phyloP scores from a whole-genome alignment of 2,797 vertebrate genomes.

The Schizopygopsis pylzovi region DNA sequence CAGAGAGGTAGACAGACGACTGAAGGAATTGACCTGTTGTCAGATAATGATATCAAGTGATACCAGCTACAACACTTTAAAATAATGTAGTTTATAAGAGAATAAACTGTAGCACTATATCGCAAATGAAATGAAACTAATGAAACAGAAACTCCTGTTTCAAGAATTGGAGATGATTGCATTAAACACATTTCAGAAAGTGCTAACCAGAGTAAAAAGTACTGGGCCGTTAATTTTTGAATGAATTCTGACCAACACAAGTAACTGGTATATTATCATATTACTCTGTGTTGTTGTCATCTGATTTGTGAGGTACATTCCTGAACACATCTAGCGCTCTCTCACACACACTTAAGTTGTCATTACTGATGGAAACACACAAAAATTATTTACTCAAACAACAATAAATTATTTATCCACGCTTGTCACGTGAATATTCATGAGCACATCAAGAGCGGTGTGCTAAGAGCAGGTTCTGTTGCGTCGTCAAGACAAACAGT shows the following conservation, averaged over 20 bases:
- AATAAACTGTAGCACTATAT: background rate
- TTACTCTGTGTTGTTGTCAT: background rate
- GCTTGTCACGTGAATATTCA: constrained; percentile 44
- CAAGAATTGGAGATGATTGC: background rate
- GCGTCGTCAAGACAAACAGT: constrained; percentile 26
- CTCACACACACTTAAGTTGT: background rate
- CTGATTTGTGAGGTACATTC: background rate
- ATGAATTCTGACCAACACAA: background rate
- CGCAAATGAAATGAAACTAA: background rate
- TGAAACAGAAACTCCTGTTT: too few species aligned
- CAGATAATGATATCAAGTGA: background rate
- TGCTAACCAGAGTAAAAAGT: background rate
- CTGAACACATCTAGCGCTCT: constrained; percentile 5
- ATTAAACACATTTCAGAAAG: background rate
- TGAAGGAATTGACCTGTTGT: background rate
- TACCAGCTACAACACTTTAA: background rate
- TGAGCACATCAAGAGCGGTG: constrained; percentile 21
- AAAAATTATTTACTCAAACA: constrained; percentile 42
- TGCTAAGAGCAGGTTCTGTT: constrained; percentile 47
- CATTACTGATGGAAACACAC: constrained; percentile 1
- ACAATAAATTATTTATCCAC: constrained; percentile 52
- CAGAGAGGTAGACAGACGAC: background rate
- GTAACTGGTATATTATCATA: constrained; percentile 8
- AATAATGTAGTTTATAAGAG: background rate
- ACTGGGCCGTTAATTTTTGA: background rate